phyloP scores from a whole-genome alignment of 1,140 invertebrate species.

The Drosophila simulans region DNA sequence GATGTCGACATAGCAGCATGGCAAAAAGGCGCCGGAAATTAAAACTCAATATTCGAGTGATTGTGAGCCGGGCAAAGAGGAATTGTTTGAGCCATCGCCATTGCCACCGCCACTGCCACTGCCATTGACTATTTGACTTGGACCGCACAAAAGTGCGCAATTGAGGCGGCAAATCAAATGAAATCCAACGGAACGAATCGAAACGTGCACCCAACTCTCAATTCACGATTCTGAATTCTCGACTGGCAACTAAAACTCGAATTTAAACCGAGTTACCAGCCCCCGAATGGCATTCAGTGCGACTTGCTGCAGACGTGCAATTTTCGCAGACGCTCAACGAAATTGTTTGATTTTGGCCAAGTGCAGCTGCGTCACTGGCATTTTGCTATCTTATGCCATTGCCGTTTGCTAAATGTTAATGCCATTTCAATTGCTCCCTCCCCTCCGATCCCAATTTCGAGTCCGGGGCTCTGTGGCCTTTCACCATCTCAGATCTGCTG shows the following conservation, averaged over 20 bases:
- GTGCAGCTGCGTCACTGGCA: slow-evolving; percentile 75
- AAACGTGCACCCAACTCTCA: slow-evolving; percentile 60
- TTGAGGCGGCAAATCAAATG: slow-evolving; percentile 82
- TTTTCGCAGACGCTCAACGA: slow-evolving; percentile 65
- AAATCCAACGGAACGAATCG: slow-evolving; percentile 74
- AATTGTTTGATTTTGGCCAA: slow-evolving; percentile 79
- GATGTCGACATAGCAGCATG: slow-evolving; percentile 45
- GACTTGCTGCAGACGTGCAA: slow-evolving; percentile 51
- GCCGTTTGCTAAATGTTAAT: slow-evolving; percentile 82
- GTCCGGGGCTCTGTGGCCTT: slow-evolving; percentile 14
- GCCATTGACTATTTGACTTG: slow-evolving; percentile 70
- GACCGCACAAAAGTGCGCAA: slow-evolving; percentile 77
- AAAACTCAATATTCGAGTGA: slow-evolving; percentile 82
- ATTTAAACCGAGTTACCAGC: neutral
- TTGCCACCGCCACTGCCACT: slow-evolving; percentile 39
- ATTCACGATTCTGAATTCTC: slow-evolving; percentile 12
- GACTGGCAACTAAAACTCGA: slow-evolving; percentile 8
- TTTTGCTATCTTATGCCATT: slow-evolving; percentile 70
- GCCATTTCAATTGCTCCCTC: slow-evolving; percentile 73
- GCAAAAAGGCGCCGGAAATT: slow-evolving; percentile 74
- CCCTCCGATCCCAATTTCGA: neutral
- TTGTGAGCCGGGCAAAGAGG: slow-evolving; percentile 48
- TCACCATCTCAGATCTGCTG: slow-evolving; percentile 37
- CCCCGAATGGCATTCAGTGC: slow-evolving; percentile 9
- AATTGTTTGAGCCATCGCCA: slow-evolving; percentile 34